Conservation (phyloP, 2,888 invertebrate genomes). For the Mongoloraphidia duomilia region DNA sequence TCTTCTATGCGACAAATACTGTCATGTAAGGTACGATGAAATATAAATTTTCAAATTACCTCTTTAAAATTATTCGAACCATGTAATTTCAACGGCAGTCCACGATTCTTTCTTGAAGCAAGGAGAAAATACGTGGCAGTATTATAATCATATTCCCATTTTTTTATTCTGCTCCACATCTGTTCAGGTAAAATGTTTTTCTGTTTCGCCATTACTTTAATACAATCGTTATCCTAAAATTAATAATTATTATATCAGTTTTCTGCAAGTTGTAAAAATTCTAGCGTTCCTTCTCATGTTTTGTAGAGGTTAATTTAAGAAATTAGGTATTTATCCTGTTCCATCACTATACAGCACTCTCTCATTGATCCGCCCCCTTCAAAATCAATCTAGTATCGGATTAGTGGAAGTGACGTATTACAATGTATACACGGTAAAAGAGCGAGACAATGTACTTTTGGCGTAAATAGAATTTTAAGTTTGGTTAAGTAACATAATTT, state of each 20-base stretch:
- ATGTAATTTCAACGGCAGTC: conserved; percentile 32
- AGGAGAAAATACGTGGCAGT: conserved; percentile 62
- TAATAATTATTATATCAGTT: conserved; percentile 1
- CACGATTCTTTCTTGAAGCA: conserved; percentile 40
- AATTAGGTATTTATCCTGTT: too few species aligned
- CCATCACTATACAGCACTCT: too few species aligned
- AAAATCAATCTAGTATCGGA: too few species aligned
- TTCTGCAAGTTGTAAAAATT: neutral
- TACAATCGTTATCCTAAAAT: conserved; percentile 37
- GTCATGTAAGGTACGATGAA: neutral
- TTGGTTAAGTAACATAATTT: too few species aligned
- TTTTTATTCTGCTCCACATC: conserved; percentile 32
- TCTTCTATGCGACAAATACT: too few species aligned
- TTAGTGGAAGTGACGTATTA: too few species aligned
- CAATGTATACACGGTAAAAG: too few species aligned
- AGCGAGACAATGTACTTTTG: too few species aligned
- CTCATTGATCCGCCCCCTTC: too few species aligned
- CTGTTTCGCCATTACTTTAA: conserved; percentile 36
- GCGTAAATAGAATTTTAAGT: too few species aligned
- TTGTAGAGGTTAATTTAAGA: too few species aligned
- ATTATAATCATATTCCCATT: conserved; percentile 53
- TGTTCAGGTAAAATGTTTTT: conserved; percentile 24
- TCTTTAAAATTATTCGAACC: neutral
- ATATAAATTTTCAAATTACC: neutral
- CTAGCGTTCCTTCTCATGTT: too few species aligned